These are phyloP conservation scores for Drosophila picticornis DNA, from an alignment of 2,888 invertebrate species.

Conservation along the genomic window DNA sequence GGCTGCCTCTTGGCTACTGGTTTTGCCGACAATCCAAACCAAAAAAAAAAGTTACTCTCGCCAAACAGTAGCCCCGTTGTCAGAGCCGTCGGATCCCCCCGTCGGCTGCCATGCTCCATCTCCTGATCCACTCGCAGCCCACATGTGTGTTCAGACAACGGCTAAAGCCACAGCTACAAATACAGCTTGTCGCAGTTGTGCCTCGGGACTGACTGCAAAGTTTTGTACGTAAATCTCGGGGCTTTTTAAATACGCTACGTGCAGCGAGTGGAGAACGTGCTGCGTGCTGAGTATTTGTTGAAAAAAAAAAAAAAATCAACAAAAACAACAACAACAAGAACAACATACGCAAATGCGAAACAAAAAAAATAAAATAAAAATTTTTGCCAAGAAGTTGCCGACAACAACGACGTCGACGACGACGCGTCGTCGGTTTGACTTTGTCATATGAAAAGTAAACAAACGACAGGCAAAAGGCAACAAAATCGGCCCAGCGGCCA, in stretches of 20 bases:
- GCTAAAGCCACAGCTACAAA: conserved; percentile 3
- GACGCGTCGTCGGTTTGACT: conserved; percentile 69
- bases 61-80: conserved; percentile 72
- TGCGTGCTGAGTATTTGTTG: conserved; percentile 73
- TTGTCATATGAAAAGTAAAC: conserved; percentile 78
- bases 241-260: conserved; percentile 72
- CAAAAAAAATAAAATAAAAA: conserved; percentile 45
- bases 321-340: background rate
- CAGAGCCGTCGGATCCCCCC: conserved; percentile 51
- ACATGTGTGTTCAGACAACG: conserved; percentile 36
- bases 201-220: conserved; percentile 45
- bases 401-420: conserved; percentile 56
- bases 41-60: conserved; percentile 39
- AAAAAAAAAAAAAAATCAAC: conserved; percentile 29
- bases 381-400: conserved; percentile 72
- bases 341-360: conserved; percentile 2
- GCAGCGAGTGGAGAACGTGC: conserved; percentile 66
- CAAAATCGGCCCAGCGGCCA: conserved; percentile 54
- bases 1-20: conserved; percentile 72
- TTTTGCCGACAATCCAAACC: conserved; percentile 62
- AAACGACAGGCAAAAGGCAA: conserved; percentile 74
- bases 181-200: conserved; percentile 57
- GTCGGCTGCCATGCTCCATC: conserved; percentile 6
- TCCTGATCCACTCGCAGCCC: conserved; percentile 43
- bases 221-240: conserved; percentile 76